phyloP scores from a whole-genome alignment of 2,888 invertebrate genomes.

The Portevinia maculata region DNA sequence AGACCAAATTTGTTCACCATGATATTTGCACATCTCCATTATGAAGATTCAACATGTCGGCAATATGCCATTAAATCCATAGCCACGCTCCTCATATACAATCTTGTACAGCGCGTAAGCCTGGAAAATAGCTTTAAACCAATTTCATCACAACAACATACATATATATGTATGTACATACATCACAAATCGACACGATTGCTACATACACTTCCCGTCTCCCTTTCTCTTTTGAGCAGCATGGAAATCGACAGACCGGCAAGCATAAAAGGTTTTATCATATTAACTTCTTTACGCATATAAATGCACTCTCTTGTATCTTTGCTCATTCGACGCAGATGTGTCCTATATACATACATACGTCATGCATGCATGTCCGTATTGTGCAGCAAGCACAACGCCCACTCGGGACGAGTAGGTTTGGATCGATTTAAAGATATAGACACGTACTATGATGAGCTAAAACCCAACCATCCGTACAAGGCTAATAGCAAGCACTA shows the following conservation, averaged over 20 bases:
- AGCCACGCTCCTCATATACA: neutral
- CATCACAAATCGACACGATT: constrained; percentile 50
- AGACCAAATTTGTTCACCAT: constrained; percentile 33
- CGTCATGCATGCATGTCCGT: too few relatives aligned
- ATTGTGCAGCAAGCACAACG: constrained; percentile 4
- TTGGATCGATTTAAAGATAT: constrained; percentile 60
- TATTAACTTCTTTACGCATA: constrained; percentile 72
- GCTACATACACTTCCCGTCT: neutral
- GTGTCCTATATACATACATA: constrained; percentile 14
- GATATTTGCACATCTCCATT: constrained; percentile 65
- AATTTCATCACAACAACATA: neutral
- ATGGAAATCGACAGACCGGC: constrained; percentile 53
- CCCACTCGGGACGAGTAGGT: constrained; percentile 35
- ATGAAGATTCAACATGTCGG: constrained; percentile 60
- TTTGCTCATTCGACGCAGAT: constrained; percentile 39
- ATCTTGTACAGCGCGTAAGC: constrained; percentile 42
- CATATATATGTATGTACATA: constrained; percentile 6
- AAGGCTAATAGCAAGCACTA: constrained; percentile 56
- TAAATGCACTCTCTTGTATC: constrained; percentile 29
- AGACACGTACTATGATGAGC: constrained; percentile 37
- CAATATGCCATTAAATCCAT: constrained; percentile 34
- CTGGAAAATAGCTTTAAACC: constrained; percentile 49
- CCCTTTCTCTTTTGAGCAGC: neutral
- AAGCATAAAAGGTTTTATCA: constrained; percentile 65
- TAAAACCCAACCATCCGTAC: constrained; percentile 61